Evolutionary conservation across 2,113 vertebrate genomes (phyloP).

Genomic region (Forbesichthys papilliferus): DNA sequence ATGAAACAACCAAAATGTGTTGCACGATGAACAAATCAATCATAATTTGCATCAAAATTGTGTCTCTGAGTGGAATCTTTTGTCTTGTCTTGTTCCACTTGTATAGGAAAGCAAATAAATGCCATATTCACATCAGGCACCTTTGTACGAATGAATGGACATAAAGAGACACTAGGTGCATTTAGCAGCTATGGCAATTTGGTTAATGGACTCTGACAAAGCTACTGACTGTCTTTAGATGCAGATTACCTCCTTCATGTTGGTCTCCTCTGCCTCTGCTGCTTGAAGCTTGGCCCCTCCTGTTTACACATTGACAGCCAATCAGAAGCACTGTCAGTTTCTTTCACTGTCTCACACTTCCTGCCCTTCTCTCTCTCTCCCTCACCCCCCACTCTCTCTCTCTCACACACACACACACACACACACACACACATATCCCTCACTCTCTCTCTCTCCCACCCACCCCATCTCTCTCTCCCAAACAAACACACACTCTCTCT

Average conservation of each 20-base stretch:
- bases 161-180: slow-evolving; percentile 48
- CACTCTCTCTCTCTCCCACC: slow-evolving; percentile 27
- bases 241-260: slow-evolving; percentile 70
- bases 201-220: slow-evolving; percentile 77
- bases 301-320: slow-evolving; percentile 54
- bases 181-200: slow-evolving; percentile 76
- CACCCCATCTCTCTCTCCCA: neutral
- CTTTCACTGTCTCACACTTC: slow-evolving; percentile 14
- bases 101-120: slow-evolving; percentile 49
- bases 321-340: slow-evolving; percentile 49
- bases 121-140: slow-evolving; percentile 43
- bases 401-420: neutral
- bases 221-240: slow-evolving; percentile 74
- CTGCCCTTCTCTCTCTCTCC: slow-evolving; percentile 15
- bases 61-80: slow-evolving; percentile 23
- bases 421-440: neutral
- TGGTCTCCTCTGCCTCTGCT: slow-evolving; percentile 57
- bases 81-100: slow-evolving; percentile 21
- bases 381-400: slow-evolving; percentile 20
- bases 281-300: slow-evolving; percentile 41
- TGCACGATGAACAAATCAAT: slow-evolving; percentile 20
- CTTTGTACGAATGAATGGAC: slow-evolving; percentile 38
- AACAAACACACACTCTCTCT: neutral
- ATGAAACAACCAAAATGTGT: slow-evolving; percentile 15
- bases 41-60: slow-evolving; percentile 45